Evolutionary conservation across 2,797 vertebrate genomes (phyloP), one percentile per base, ranked within the genome.

Genomic region (Protosalanx chinensis): DNA sequence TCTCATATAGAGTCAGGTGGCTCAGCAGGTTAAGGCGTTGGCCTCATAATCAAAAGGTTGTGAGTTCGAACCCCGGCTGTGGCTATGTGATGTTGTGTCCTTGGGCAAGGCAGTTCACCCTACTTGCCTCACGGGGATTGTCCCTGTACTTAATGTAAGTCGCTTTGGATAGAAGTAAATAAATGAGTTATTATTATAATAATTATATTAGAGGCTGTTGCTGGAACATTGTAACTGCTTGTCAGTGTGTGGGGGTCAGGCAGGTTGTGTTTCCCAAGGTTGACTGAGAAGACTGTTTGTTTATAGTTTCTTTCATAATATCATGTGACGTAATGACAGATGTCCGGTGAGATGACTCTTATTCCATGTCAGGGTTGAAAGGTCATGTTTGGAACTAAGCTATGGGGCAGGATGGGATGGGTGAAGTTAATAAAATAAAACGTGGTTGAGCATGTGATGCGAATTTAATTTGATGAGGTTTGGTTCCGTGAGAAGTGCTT

Each of bases 201-300:
- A n/a, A 27, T 27, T 27, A 27, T 27, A 60, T 56, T 8, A 53
- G 61, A 37, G 20, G 27, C 27, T 62, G 49, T 41, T 64, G 32
- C 32, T n/a, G 41, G 61, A 67, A 74, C 67, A 76, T 46, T 27
- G 53, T 64, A 71, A 58, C n/a, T 7, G n/a, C 27, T 72, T 3
- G 18, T 46, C 27, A 32, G 32, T 65, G 58, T 71, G 64, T 29
- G 37, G 60, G 41, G n/a, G 18, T 33, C 10, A 49, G 20, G 1
- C 4, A 8, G 30, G 62, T 20, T 57, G n/a, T 20, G 7, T 68
- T n/a, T 35, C 67, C 67, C 67, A 37, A 58, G 67, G 67, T n/a
- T 53, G 10, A 12, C 8, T 49, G 16, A 57, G 51, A 57, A 68
- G 51, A 49, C 2, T 29, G 23, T 66, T 66, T 41, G 23, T 6